Base-by-base conservation (phyloP, 2,888 invertebrate species). In the Thymelicus lineola region DNA sequence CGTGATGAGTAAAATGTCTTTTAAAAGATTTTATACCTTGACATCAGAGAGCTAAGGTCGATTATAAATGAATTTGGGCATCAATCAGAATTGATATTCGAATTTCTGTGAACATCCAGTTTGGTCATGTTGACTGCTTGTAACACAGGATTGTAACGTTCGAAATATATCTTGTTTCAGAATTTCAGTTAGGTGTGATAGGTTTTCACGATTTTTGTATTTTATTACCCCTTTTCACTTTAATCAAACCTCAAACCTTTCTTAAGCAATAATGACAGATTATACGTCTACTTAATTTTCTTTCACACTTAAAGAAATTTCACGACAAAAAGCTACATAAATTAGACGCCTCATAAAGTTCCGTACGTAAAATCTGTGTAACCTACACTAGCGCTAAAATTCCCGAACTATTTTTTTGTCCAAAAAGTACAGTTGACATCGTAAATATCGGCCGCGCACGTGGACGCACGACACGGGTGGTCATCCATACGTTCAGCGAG, bases 401-500 rank as follows among this genome's bases (percentile, higher is more conserved):
- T 36, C 58, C 45, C 15, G 57, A 57, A 65, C 65, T 1, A 7
- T 42, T 10, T 46, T 66, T 66, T 46, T 59, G 48, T 36, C 17
- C 38, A 59, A 62, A 69, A 69, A 63, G 9, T 63, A 61, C 53
- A 67, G 53, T 61, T 28, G 55, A 35, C 67, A n/a, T 55, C 53
- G 53, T 61, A 67, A 67, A 67, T 61, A 67, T 42, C 36, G 67
- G 42, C 48, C 53, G 61, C 55, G 53, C 28, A 42, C 59, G 55
- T 61, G 50, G 46, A 60, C 36, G 28, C 77, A 12, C n/a, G 28
- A 66, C 59, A 36, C 63, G 64, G 14, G 55, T 28, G 64, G 79
- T 76, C 82, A 80, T 84, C 82, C 82, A 81, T 82, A 84, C 81
- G 79, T 79, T 77, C 78, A 74, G 76, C 75, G 65, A 66, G 79